These are phyloP conservation scores for Gobio occitaniae DNA, from an alignment of 2,797 vertebrate species.

Conservation along the genomic window DNA sequence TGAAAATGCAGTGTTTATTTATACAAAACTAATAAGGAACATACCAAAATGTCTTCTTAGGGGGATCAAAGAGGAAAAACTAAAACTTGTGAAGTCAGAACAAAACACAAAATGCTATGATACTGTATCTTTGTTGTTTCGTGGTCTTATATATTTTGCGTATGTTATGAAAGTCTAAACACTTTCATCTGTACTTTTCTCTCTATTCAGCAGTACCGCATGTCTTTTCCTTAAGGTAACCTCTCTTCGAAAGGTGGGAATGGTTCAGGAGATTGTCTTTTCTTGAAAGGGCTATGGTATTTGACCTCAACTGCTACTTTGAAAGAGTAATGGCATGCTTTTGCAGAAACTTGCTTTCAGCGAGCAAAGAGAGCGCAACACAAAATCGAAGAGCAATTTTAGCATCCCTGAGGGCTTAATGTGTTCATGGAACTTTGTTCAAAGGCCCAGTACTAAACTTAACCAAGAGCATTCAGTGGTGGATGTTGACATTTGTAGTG, in stretches of 20 bases:
- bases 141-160: neutral
- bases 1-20: neutral
- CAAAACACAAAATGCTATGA: neutral
- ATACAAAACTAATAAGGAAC: neutral
- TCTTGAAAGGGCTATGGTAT: neutral
- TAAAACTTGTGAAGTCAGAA: neutral
- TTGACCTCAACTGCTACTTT: neutral
- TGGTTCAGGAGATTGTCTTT: neutral
- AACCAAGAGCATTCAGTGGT: neutral
- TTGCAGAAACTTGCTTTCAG: slow-evolving; percentile 10
- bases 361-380: neutral
- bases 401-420: neutral
- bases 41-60: neutral
- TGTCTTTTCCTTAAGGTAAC: neutral
- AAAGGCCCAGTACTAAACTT: neutral
- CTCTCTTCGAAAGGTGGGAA: neutral
- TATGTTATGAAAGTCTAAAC: neutral
- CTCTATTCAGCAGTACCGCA: neutral
- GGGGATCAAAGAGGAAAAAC: neutral
- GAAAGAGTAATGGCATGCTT: slow-evolving; percentile 19
- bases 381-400: neutral
- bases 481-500: neutral
- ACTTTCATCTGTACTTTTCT: neutral
- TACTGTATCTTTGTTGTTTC: neutral
- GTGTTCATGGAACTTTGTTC: neutral